Percentiles rank a stretch among this genome's conserved stretches.
These are phyloP conservation scores for Bucco capensis DNA, from an alignment of 2,113 vertebrate genomes.

Conservation along the genomic window DNA sequence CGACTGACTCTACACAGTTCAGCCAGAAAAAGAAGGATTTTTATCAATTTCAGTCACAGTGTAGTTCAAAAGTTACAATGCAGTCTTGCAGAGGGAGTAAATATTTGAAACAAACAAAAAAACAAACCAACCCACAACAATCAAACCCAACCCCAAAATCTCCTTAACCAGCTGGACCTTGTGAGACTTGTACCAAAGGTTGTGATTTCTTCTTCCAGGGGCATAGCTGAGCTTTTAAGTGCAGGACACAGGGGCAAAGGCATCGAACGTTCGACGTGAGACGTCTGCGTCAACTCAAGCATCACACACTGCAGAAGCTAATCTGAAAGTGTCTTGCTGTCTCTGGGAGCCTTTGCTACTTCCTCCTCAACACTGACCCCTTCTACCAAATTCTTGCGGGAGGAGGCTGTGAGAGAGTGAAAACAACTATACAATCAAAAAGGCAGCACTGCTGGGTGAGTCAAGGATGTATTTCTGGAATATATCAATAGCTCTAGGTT, in stretches of 20 bases:
- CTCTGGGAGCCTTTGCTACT: slow-evolving; percentile 1
- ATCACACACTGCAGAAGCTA: background rate
- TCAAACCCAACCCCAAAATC: background rate
- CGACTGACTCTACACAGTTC: slow-evolving; percentile 48
- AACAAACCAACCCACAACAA: background rate
- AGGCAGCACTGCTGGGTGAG: slow-evolving; percentile 17
- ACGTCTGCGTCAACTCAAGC: slow-evolving; percentile 3
- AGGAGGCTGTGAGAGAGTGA: background rate
- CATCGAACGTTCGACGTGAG: background rate
- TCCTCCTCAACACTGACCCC: background rate
- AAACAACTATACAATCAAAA: background rate
- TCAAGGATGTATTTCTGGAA: slow-evolving; percentile 32
- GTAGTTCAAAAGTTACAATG: background rate
- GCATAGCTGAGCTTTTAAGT: background rate
- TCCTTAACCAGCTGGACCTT: slow-evolving; percentile 30
- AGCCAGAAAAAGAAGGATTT: slow-evolving; percentile 78
- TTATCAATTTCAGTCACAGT: slow-evolving; percentile 33
- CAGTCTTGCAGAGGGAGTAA: slow-evolving; percentile 40
- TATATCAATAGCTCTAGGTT: background rate
- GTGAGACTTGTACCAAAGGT: slow-evolving; percentile 55
- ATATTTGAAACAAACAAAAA: slow-evolving; percentile 34
- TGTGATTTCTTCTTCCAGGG: slow-evolving; percentile 60
- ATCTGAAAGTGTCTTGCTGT: background rate
- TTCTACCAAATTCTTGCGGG: background rate
- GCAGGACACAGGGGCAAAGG: background rate